Base-by-base conservation (phyloP, 2,113 vertebrate genomes). In the Cyrtonyx montezumae region DNA sequence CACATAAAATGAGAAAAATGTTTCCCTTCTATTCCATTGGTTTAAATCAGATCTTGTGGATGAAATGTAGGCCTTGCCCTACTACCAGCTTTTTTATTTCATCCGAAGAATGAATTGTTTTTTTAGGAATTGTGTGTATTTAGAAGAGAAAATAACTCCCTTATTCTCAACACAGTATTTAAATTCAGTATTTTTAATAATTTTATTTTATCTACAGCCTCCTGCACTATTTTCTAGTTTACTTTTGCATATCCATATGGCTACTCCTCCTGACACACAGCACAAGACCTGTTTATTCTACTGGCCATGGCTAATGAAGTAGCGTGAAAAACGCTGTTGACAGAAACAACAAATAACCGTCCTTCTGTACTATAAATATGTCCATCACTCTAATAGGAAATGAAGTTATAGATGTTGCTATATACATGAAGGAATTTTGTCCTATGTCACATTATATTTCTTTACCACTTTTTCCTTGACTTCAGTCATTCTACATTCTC, bases 301-400 rank as follows among this genome's bases (percentile, higher is more conserved):
- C 11, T 28, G 9, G 37, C 11, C n/a, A 32, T n/a, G 71, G 32
- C 23, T 73, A 40, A 66, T 12, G 30, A 25, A 65, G 43, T 32
- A 77, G 28, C 45, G 59, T 0, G 0, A 61, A 85, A 78, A 80
- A 8, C 86, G 40, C 43, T 81, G 61, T 53, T 0, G 0, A 34
- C 75, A 65, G 36, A 84, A 86, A 28, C 48, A 36, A 66, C 8
- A 3, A 84, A 70, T 46, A 70, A 51, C 4, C 5, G 67, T 49
- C 22, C 2, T 59, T 75, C 63, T 80, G 28, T 34, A 42, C 10
- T 70, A 13, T 49, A 12, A 63, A 14, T 67, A 46, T 63, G 20
- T 36, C 30, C 2, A 1, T 63, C 83, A 63, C 28, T 65, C 6
- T 12, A 86, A 25, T 4, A 69, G 37, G 45, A 81, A 75, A 73